phyloP scores from a whole-genome alignment of 2,113 vertebrate species.

The Tringa solitaria region DNA sequence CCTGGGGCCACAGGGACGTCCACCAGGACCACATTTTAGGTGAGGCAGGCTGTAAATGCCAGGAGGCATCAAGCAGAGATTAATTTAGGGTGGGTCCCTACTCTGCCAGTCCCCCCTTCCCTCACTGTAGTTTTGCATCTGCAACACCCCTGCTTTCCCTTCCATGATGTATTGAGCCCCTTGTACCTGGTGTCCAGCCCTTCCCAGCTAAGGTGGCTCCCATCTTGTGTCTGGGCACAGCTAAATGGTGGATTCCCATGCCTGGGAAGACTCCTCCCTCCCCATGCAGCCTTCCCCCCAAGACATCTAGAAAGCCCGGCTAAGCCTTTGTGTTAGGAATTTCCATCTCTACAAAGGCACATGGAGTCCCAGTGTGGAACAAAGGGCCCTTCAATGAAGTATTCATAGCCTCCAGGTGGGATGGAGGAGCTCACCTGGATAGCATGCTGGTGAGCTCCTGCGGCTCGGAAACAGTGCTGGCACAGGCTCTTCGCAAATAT shows the following conservation, averaged over 20 bases:
- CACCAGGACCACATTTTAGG: neutral
- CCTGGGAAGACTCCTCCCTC: neutral
- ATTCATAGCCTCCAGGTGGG: neutral
- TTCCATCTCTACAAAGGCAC: neutral
- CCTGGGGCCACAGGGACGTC: neutral
- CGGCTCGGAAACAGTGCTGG: slow-evolving; percentile 81
- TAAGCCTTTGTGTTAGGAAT: neutral
- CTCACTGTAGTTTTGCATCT: neutral
- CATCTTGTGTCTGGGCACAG: neutral
- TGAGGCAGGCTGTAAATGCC: neutral
- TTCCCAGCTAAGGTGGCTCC: slow-evolving; percentile 7
- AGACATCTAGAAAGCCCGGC: neutral
- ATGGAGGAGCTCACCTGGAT: slow-evolving; percentile 65
- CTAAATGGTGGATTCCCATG: neutral
- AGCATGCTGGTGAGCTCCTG: slow-evolving; percentile 67
- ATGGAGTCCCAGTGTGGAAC: neutral
- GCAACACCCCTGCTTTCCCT: neutral
- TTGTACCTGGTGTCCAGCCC: neutral
- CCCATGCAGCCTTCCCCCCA: neutral
- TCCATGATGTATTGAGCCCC: neutral
- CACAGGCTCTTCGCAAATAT: slow-evolving; percentile 83
- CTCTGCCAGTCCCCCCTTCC: neutral
- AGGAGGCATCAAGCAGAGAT: neutral
- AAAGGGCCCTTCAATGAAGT: neutral
- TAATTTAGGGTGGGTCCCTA: neutral